phyloP scores from a whole-genome alignment of 2,113 vertebrate species.

The Eptesicus fuscus region DNA sequence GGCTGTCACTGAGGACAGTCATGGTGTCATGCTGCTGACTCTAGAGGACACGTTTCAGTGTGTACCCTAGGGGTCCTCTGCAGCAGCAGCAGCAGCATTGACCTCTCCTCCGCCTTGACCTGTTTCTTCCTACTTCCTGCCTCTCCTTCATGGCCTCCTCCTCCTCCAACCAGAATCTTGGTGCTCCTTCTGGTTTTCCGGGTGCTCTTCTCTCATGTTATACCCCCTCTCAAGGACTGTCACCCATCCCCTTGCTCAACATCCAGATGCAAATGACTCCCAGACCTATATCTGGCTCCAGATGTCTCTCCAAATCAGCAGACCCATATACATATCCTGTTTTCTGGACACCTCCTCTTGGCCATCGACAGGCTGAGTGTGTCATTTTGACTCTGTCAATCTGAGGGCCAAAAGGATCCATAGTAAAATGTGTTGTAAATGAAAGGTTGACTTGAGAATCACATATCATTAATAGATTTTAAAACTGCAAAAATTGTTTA shows the following conservation, averaged over 20 bases:
- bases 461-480: not conserved
- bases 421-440: not conserved
- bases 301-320: not conserved
- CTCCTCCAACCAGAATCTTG: not conserved
- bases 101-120: not conserved
- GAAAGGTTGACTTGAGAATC: not conserved
- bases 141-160: not conserved
- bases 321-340: not conserved
- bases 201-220: not conserved
- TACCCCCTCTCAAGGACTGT: not conserved
- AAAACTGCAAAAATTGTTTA: not conserved
- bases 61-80: fast-evolving
- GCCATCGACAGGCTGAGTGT: not conserved
- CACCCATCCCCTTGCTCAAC: not conserved
- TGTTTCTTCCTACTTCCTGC: not conserved
- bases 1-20: not conserved
- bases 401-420: not conserved
- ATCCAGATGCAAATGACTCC: not conserved
- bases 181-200: not conserved
- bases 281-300: not conserved
- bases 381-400: not conserved
- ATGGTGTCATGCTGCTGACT: not conserved
- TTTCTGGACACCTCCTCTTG: not conserved
- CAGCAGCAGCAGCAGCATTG: not conserved
- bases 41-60: not conserved